Base-by-base conservation (phyloP, 1,140 invertebrate genomes). In the Heliconius nattereri region DNA sequence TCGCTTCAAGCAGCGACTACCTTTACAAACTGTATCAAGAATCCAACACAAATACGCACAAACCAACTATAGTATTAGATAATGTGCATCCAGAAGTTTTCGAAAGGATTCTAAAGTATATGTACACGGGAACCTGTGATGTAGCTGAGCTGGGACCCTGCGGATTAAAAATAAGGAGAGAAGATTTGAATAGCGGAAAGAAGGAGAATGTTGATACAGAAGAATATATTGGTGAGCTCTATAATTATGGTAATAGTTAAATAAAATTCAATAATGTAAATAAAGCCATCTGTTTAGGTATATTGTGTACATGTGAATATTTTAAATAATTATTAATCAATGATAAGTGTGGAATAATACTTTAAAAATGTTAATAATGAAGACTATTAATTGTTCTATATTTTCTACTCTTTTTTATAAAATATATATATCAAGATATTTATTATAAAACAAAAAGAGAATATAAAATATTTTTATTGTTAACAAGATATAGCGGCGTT, bases 91-190 rank as follows among this genome's bases (percentile, higher is more conserved):
- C 96, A 3, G 94, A 95, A 19, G 95, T 97, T 26, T 97, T 97
- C 87, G 94, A 96, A 71, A 95, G 97, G 83, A 88, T 97, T 11
- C 85, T 97, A 9, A 85, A 91, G 35, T 97, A 92, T 88, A 95
- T 97, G 73, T 98, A 97, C 84, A 96, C 96, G 13, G 96, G 96
- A 40, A 94, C 90, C 0, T 97, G 96, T 90, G 95, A 96, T 85
- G 93, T 97, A 8, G 87, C 96, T 0, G 92, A 94, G 54, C 73
- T 92, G 71, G 96, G 96, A 8, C 90, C 95, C 45, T 95, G 94
- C 81, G 79, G 84, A 5, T 82, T 95, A 52, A 91, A 91, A 81
- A 91, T 94, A 83, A 90, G 88, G 83, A 90, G 85, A 79, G 90
- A 94, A 82, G 91, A 94, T 84, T 75, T 94, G 8, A 81, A 78